A percentile compares a stretch with the other conserved stretches of the same genome.
These are phyloP conservation scores for Thymallus thymallus DNA, from an alignment of 2,113 vertebrate genomes.

Conservation along the genomic window DNA sequence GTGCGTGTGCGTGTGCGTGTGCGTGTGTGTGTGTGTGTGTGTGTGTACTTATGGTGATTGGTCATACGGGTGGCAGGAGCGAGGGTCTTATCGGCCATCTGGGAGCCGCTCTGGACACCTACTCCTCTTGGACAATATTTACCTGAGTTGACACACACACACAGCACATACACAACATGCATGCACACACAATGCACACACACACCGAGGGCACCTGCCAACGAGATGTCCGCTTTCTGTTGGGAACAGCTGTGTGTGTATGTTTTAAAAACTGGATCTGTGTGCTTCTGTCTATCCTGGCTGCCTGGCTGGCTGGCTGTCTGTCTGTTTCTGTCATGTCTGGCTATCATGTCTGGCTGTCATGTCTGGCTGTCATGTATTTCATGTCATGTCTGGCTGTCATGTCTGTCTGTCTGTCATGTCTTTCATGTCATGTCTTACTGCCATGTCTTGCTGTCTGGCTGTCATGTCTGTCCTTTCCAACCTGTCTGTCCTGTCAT, in stretches of 20 bases:
- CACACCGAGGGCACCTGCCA: constrained; percentile 21
- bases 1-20: constrained; percentile 8
- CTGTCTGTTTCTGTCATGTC: neutral
- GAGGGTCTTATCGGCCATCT: constrained; percentile 52
- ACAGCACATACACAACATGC: too few species aligned
- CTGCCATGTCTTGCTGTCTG: too few species aligned
- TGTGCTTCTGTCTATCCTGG: too few species aligned
- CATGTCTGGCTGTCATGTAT: neutral
- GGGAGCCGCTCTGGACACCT: constrained; percentile 40
- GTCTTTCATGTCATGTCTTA: too few species aligned
- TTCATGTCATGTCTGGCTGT: too few species aligned
- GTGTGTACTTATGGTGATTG: constrained; percentile 32
- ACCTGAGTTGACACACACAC: constrained; percentile 13
- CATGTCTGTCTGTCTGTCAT: too few species aligned
- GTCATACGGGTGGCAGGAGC: constrained; percentile 38
- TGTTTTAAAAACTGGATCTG: neutral
- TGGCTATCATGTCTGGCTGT: neutral
- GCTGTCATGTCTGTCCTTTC: neutral
- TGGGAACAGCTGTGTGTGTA: neutral
- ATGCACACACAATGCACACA: constrained; percentile 3
- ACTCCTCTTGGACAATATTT: constrained; percentile 59
- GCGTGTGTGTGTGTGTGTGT: constrained; percentile 12
- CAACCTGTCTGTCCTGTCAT: too few species aligned
- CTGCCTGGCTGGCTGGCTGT: too few species aligned
- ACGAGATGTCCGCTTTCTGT: constrained; percentile 10